Evolutionary conservation across 2,113 vertebrate species (phyloP).

Genomic region (Anolis sagrei): DNA sequence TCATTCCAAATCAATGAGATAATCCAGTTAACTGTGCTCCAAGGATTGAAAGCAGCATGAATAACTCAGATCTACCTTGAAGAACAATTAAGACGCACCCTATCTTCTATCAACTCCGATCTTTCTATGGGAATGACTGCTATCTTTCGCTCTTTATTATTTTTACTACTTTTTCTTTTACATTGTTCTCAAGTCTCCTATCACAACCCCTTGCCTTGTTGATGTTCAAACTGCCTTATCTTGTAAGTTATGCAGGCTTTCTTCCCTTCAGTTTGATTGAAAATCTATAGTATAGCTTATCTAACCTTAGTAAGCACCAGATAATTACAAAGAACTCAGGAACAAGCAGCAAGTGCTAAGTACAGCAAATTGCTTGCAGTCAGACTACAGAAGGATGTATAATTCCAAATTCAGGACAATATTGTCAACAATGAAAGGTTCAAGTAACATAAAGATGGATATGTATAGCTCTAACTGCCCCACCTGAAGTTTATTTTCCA

Average conservation of each 20-base stretch:
- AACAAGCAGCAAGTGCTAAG: conserved; percentile 15
- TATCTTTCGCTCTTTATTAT: conserved; percentile 19
- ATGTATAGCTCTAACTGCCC: neutral
- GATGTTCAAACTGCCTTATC: conserved; percentile 21
- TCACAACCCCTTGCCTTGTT: conserved; percentile 36
- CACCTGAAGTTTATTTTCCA: neutral
- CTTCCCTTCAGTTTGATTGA: conserved; percentile 44
- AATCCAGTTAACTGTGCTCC: neutral
- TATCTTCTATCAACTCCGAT: conserved; percentile 24
- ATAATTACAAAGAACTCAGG: conserved; percentile 42
- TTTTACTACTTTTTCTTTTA: conserved; percentile 14
- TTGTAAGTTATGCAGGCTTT: conserved; percentile 35
- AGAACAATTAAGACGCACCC: conserved; percentile 46
- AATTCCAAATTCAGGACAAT: neutral
- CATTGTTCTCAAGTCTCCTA: conserved; percentile 16
- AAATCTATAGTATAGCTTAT: conserved; percentile 50
- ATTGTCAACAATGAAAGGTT: neutral
- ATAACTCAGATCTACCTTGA: conserved; percentile 1
- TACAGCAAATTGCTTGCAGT: neutral
- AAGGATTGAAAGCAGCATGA: conserved; percentile 13
- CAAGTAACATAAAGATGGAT: neutral
- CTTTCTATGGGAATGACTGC: conserved; percentile 38
- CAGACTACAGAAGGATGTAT: neutral
- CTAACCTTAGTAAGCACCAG: conserved; percentile 31
- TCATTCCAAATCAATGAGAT: conserved; percentile 18